Evolutionary conservation across 2,797 vertebrate species (phyloP).

Genomic region (Pangasius mekongensis): DNA sequence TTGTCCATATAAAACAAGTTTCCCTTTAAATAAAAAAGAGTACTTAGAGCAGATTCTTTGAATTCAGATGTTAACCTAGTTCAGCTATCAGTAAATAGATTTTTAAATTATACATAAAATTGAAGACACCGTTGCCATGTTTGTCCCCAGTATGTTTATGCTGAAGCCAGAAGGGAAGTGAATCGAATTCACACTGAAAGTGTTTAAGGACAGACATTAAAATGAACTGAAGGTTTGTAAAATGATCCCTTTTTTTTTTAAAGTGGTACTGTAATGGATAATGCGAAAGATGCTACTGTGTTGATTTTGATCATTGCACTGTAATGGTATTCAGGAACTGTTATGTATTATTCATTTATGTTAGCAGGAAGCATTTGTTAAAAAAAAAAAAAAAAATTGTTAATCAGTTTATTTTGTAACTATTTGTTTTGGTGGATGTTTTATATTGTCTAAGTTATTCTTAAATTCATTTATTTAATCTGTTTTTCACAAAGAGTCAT

Average conservation of each 20-base stretch:
- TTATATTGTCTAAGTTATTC: neutral
- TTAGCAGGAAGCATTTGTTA: neutral
- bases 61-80: neutral
- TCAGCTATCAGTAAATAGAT: neutral
- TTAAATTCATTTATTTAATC: neutral
- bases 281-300: neutral
- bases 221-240: neutral
- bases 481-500: neutral
- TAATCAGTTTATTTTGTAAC: neutral
- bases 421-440: neutral
- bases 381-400: neutral
- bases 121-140: neutral
- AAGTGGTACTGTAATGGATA: neutral
- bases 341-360: neutral
- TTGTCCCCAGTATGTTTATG: neutral
- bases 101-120: neutral
- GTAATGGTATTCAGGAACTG: neutral
- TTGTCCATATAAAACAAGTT: conserved; percentile 7
- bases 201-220: neutral
- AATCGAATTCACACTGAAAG: neutral
- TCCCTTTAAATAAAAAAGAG: neutral
- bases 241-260: neutral
- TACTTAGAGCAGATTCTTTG: neutral
- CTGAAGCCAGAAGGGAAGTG: neutral
- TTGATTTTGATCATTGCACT: conserved; percentile 11